These are phyloP conservation scores for Penaeus japonicus DNA, from an alignment of 1,140 invertebrate species.

Conservation along the genomic window DNA sequence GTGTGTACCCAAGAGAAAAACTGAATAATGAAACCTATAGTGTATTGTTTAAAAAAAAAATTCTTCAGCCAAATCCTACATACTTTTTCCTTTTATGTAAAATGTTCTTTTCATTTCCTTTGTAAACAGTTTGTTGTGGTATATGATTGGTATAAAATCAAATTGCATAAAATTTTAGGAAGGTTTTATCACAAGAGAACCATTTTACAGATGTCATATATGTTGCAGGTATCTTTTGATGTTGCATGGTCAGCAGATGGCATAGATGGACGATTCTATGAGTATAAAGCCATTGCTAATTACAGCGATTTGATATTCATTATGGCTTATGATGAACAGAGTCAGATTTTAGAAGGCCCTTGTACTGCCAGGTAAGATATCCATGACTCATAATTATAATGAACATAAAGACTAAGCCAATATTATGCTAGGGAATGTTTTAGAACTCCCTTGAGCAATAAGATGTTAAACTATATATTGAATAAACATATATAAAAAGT, in stretches of 20 bases:
- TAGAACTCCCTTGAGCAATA: neutral
- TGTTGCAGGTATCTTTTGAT: constrained; percentile 64
- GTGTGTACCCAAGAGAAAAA: too few relatives aligned
- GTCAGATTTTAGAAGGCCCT: constrained; percentile 63
- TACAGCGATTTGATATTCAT: constrained; percentile 65
- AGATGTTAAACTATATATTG: too few relatives aligned
- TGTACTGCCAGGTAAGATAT: constrained; percentile 62
- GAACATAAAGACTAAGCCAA: neutral
- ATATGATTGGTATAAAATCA: neutral
- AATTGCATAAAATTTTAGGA: neutral
- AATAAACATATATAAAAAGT: too few relatives aligned
- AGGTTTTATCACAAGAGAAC: neutral
- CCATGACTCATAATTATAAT: neutral
- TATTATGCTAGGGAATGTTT: neutral
- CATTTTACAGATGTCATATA: neutral
- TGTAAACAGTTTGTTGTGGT: too few relatives aligned
- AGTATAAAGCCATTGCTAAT: constrained; percentile 62
- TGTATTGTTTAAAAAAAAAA: too few relatives aligned
- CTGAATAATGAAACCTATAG: too few relatives aligned
- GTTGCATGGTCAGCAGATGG: constrained; percentile 65
- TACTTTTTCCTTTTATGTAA: too few relatives aligned
- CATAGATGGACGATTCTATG: constrained; percentile 66
- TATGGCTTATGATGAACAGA: constrained; percentile 67
- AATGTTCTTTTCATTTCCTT: too few relatives aligned
- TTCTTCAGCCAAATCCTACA: too few relatives aligned